Evolutionary conservation across 2,113 vertebrate species (phyloP), one percentile per base, ranked within the genome.

Genomic region (Chrysochloris asiatica): DNA sequence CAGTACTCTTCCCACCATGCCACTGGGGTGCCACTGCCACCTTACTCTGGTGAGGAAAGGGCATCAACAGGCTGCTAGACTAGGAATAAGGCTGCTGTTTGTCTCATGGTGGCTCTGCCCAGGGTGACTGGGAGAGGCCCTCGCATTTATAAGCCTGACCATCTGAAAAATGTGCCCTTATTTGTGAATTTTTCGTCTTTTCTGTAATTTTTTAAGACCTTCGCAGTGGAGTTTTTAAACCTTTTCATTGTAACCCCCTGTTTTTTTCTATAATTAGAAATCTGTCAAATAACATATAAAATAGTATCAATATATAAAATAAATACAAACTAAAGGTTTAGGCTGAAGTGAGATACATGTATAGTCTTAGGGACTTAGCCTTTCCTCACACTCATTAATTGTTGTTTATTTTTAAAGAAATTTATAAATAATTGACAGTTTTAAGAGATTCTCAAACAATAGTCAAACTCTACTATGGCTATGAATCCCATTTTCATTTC

Each of bases 151-250:
- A n/a, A n/a, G n/a, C n/a, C 38, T 14, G 11, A 38, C 45, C 45
- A 65, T 5, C 10, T 30, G 6, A 71, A 82, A 83, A 47, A 43
- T 14, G 9, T 6, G 21, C 13, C 38, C 47, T 28, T 47, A 24
- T 48, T 16, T 13, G 75, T 85, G 48, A 91, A 69, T 75, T 84
- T 33, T 63, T n/a, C 10, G 67, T 83, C 75, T 83, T 38, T n/a
- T 41, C 28, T 75, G 4, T 52, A 30, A 86, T 26, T 65, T 71
- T 61, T 54, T 69, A 93, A 85, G 63, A 54, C 19, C 26, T 50
- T 72, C 36, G 24, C 50, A 56, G 50, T 7, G 87, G 82, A 69
- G 21, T 30, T 78, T 85, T 12, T 54, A 84, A 65, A 43, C 26
- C 17, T 6, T 77, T 63, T 56, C 26, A 61, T 24, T 28, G n/a